These are phyloP conservation scores for Dolomedes plantarius DNA, from an alignment of 2,888 invertebrate genomes.

Conservation along the genomic window DNA sequence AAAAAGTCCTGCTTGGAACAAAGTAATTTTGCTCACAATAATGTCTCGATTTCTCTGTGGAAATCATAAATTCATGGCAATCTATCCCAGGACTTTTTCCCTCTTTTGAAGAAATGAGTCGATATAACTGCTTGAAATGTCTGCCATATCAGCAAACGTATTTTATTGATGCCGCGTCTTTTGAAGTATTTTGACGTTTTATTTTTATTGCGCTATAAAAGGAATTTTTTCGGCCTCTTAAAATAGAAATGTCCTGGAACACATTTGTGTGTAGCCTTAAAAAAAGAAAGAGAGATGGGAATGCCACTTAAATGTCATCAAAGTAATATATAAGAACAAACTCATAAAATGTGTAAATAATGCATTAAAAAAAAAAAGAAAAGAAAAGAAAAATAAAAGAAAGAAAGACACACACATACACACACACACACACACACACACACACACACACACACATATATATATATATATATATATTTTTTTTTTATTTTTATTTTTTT, in stretches of 20 bases:
- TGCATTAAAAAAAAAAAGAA: no score
- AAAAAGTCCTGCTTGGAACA: not conserved
- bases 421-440: no score
- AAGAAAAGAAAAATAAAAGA: no score
- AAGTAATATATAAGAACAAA: no score
- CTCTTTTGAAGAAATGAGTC: conserved; percentile 9
- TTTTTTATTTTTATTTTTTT: no score
- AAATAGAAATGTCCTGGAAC: not conserved
- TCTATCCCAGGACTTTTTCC: not conserved
- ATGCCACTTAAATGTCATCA: no score
- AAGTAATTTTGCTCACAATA: not conserved
- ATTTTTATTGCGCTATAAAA: not conserved
- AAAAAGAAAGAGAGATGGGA: no score
- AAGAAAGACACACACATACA: no score
- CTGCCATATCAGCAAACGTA: not conserved
- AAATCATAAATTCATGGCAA: conserved; percentile 16
- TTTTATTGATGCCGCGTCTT: not conserved
- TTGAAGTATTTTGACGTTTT: not conserved
- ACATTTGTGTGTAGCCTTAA: no score
- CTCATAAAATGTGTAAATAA: no score
- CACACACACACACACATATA: no score
- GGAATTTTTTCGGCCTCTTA: not conserved
- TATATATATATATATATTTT: no score
- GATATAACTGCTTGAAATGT: not conserved
- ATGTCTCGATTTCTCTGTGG: not conserved